A percentile compares a stretch with the other conserved stretches of the same genome.
phyloP scores from a whole-genome alignment of 2,888 invertebrate genomes.

The Piscicola geometra region DNA sequence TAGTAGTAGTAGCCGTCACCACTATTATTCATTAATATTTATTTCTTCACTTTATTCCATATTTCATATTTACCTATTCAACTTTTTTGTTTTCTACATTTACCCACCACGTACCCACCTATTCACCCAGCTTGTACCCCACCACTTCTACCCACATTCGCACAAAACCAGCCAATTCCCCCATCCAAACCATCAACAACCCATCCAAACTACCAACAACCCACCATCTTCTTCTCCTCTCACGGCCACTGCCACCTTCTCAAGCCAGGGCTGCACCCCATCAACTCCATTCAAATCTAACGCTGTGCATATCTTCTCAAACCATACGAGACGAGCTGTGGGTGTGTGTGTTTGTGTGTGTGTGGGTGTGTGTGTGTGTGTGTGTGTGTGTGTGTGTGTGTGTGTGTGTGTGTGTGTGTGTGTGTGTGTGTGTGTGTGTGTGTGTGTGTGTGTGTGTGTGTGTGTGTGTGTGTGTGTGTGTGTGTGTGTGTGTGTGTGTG shows the following conservation, averaged over 20 bases:
- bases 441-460: too few relatives aligned
- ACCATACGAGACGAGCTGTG: constrained; percentile 7
- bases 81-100: too few relatives aligned
- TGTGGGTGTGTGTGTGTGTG: not conserved
- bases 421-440: not conserved
- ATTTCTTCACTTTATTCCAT: too few relatives aligned
- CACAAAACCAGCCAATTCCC: too few relatives aligned
- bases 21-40: not conserved
- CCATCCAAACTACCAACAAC: not conserved
- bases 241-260: constrained; percentile 1
- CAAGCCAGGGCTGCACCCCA: constrained; percentile 7
- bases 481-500: not conserved
- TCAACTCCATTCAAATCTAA: constrained; percentile 14
- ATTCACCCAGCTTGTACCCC: not conserved
- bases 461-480: not conserved
- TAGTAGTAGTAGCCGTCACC: constrained; percentile 18
- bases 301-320: constrained; percentile 19
- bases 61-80: too few relatives aligned
- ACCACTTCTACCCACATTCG: not conserved
- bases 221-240: not conserved
- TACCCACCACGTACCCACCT: not conserved
- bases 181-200: too few relatives aligned
- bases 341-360: not conserved
- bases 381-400: too few relatives aligned
- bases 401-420: too few relatives aligned